Evolutionary conservation across 2,797 vertebrate genomes (phyloP).

Genomic region (Chrysocyon brachyurus): DNA sequence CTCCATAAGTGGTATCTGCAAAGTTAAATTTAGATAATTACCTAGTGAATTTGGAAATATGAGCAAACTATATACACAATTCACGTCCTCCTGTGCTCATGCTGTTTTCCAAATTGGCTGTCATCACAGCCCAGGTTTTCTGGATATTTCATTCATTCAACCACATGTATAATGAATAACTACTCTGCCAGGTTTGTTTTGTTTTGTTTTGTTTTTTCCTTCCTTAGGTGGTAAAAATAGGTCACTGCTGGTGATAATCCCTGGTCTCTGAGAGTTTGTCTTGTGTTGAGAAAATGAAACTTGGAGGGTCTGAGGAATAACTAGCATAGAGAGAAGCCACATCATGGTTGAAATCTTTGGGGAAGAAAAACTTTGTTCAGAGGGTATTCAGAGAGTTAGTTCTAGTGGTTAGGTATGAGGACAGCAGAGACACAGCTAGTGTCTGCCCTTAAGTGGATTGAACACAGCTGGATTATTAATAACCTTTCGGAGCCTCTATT

Average conservation of each 20-base stretch:
- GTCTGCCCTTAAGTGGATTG: background rate
- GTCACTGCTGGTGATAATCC: background rate
- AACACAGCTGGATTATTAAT: background rate
- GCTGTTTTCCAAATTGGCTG: slow-evolving; percentile 14
- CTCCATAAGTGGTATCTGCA: background rate
- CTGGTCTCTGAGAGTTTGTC: background rate
- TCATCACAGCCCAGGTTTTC: slow-evolving; percentile 3
- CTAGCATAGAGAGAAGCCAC: background rate
- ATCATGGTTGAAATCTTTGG: background rate
- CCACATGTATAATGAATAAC: background rate
- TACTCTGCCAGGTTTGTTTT: background rate
- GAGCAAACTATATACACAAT: background rate
- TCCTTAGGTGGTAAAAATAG: slow-evolving; percentile 28
- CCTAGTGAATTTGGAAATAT: slow-evolving; percentile 5
- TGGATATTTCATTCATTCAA: slow-evolving; percentile 18
- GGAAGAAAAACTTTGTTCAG: background rate
- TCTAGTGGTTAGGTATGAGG: background rate
- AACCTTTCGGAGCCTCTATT: background rate
- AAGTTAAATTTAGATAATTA: slow-evolving; percentile 33
- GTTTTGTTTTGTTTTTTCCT: background rate
- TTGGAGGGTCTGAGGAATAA: background rate
- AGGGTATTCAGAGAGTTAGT: slow-evolving; percentile 18
- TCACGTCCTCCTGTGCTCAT: background rate
- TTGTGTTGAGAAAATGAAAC: slow-evolving; percentile 26
- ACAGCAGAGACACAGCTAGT: background rate